Evolutionary conservation across 1,140 invertebrate genomes (phyloP), one percentile per base, ranked within the genome.

Genomic region (Drosophila tani): DNA sequence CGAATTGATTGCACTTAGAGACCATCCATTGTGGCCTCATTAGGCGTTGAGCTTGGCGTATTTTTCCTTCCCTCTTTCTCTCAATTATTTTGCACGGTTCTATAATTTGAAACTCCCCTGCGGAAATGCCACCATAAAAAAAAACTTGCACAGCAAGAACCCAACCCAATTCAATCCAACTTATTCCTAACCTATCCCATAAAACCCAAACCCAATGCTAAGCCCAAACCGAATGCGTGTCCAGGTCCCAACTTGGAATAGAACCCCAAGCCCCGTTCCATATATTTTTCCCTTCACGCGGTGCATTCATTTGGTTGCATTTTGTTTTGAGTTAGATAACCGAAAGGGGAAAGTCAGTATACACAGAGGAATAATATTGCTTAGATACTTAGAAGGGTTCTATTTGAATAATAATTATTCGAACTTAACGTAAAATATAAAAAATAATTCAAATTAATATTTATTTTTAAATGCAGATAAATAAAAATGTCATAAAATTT

Each of bases 291-390:
- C 38, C 59, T 38, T 40, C 12, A 32, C 15, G 50, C 51, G 55
- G 43, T 45, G 53, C 41, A 70, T 66, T 66, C 43, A 40, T 38
- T 62, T 19, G 15, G 46, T 15, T 40, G 70, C 51, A 19, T 68
- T 84, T 73, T 78, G 60, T 57, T 71, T 73, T 71, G 43, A 50
- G 69, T 73, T 73, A 75, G 81, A 77, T 77, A 81, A 64, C 73
- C 73, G 45, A 75, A 77, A 71, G 62, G 76, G 59, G 67, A 67
- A 67, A 41, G 45, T 41, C 45, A 11, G 17, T 5, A 15, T 46
- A 41, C 57, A 38, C 19, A 21, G 32, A 15, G 32, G 19, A 35
- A 51, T 6, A 29, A 6, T 2, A 51, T 17, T 29, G 12, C 2
- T 51, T 51, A 12, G 6, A 6, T 6, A 35, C 8, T 35, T 3